A percentile compares a stretch with the other conserved stretches of the same genome.
phyloP scores from a whole-genome alignment of 2,113 vertebrate genomes.

The Gavia stellata region DNA sequence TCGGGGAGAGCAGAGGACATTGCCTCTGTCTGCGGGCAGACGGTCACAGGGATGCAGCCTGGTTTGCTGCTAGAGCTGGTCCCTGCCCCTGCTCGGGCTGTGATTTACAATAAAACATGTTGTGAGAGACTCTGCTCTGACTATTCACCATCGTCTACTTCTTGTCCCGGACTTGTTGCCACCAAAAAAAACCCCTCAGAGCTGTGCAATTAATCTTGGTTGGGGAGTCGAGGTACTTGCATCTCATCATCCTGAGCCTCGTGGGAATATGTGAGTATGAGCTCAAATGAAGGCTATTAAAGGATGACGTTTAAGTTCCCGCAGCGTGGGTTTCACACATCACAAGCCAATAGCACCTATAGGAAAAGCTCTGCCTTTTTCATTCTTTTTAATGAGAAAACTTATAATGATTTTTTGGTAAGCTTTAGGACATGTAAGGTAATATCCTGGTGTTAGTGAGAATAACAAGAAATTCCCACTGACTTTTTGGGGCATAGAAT shows the following conservation, averaged over 20 bases:
- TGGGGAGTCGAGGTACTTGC: neutral
- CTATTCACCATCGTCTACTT: neutral
- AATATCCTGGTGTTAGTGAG: neutral
- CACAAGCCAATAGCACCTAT: neutral
- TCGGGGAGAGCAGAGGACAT: neutral
- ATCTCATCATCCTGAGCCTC: neutral
- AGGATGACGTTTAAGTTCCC: neutral
- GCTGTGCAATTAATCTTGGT: accelerated
- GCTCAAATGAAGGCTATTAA: neutral
- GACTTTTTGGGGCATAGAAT: neutral
- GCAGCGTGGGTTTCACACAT: neutral
- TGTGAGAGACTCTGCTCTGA: neutral
- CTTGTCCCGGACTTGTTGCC: neutral
- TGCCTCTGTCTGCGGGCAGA: accelerated
- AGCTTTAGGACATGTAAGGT: neutral
- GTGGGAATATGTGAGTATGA: neutral
- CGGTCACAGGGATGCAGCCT: neutral
- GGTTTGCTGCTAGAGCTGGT: neutral
- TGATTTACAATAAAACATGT: accelerated
- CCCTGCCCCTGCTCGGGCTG: neutral
- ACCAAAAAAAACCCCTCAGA: neutral
- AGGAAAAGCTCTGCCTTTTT: neutral
- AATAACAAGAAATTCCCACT: neutral
- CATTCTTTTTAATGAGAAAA: neutral
- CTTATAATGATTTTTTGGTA: neutral